Conservation (phyloP, 2,888 invertebrate genomes). For the Lasioglossum calceatum region DNA sequence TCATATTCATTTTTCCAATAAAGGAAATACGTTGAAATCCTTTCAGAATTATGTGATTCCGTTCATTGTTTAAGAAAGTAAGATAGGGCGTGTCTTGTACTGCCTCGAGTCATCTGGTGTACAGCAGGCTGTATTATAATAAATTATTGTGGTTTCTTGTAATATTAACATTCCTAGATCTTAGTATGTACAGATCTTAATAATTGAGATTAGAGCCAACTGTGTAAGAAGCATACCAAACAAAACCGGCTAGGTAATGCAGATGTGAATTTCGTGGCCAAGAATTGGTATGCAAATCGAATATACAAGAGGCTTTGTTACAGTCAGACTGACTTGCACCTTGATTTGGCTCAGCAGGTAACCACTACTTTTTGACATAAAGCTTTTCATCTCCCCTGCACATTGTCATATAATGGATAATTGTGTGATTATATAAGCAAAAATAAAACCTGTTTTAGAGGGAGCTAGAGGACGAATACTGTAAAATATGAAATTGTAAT, state of each 20-base stretch:
- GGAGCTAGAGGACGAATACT: slow-evolving; percentile 77
- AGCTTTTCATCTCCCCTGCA: slow-evolving; percentile 74
- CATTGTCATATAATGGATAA: slow-evolving; percentile 71
- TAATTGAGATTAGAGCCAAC: slow-evolving; percentile 77
- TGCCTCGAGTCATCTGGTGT: slow-evolving; percentile 82
- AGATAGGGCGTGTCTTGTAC: slow-evolving; percentile 77
- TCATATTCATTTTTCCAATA: slow-evolving; percentile 77
- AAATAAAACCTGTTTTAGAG: slow-evolving; percentile 71
- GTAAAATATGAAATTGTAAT: slow-evolving; percentile 85
- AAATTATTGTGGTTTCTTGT: slow-evolving; percentile 84
- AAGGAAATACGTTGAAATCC: slow-evolving; percentile 66
- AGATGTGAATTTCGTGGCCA: slow-evolving; percentile 65
- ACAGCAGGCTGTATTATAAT: slow-evolving; percentile 84
- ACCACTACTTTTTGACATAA: slow-evolving; percentile 68
- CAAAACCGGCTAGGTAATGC: slow-evolving; percentile 59
- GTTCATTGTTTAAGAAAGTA: slow-evolving; percentile 63
- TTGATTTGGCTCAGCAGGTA: slow-evolving; percentile 68
- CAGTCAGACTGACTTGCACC: slow-evolving; percentile 73
- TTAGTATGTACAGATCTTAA: slow-evolving; percentile 80
- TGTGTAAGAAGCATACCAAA: slow-evolving; percentile 68
- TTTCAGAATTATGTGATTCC: slow-evolving; percentile 63
- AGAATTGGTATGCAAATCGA: slow-evolving; percentile 64
- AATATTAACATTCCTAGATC: slow-evolving; percentile 81
- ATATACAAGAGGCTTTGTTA: slow-evolving; percentile 74
- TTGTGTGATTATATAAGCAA: slow-evolving; percentile 69